A percentile compares a stretch with the other conserved stretches of the same genome.
Evolutionary conservation across 1,140 invertebrate species (phyloP).

Genomic region (Listronotus oregonensis): DNA sequence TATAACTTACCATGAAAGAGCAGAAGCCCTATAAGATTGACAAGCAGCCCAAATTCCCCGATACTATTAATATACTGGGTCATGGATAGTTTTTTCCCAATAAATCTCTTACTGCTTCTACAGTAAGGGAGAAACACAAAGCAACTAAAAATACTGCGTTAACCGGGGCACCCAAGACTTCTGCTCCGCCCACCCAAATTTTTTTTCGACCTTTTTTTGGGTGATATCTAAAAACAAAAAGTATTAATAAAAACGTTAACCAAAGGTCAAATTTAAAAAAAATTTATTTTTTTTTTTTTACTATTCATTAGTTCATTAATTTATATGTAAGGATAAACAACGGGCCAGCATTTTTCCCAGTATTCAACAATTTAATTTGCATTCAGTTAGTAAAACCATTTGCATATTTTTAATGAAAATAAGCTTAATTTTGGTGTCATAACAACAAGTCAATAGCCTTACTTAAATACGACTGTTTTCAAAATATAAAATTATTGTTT

Average conservation of each 20-base stretch:
- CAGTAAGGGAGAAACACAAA: constrained; percentile 89
- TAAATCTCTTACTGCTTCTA: constrained; percentile 89
- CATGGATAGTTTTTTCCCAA: constrained; percentile 83
- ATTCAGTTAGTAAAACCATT: too few relatives aligned
- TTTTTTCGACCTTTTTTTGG: constrained; percentile 95
- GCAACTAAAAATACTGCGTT: constrained; percentile 94
- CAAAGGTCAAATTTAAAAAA: too few relatives aligned
- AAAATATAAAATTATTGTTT: too few relatives aligned
- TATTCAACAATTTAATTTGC: too few relatives aligned
- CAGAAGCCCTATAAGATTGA: constrained; percentile 83
- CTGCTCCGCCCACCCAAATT: constrained; percentile 93
- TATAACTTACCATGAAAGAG: constrained; percentile 79
- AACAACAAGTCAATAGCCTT: too few relatives aligned
- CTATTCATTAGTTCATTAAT: too few relatives aligned
- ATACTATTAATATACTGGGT: constrained; percentile 77
- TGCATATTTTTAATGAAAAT: too few relatives aligned
- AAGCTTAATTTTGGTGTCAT: too few relatives aligned
- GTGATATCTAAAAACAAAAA: constrained; percentile 77
- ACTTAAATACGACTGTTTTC: too few relatives aligned
- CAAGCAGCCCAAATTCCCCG: constrained; percentile 77
- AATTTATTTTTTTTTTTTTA: too few relatives aligned
- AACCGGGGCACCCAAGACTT: constrained; percentile 90
- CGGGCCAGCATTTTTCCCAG: too few relatives aligned
- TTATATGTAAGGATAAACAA: too few relatives aligned
- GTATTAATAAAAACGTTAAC: constrained; percentile 7